These are phyloP conservation scores for Brachionus sp. DNA, from an alignment of 1,140 invertebrate species.

Conservation along the genomic window DNA sequence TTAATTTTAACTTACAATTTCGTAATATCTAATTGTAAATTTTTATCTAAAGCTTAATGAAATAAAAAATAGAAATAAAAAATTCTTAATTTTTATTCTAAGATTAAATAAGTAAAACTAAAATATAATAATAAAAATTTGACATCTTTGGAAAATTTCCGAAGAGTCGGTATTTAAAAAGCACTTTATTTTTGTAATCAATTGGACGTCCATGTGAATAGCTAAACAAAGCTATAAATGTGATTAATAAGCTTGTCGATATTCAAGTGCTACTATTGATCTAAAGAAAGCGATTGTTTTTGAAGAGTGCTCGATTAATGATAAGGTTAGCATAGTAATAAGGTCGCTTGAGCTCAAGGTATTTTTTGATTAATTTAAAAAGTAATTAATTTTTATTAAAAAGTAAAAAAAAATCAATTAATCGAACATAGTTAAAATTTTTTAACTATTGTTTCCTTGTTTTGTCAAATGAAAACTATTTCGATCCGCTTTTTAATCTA, in stretches of 20 bases:
- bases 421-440: slow-evolving; percentile 6
- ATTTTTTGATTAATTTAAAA: slow-evolving; percentile 35
- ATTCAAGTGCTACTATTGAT: background rate
- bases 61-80: background rate
- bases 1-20: background rate
- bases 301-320: background rate
- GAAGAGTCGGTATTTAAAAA: background rate
- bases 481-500: background rate
- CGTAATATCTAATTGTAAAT: background rate
- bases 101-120: background rate
- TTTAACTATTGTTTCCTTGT: slow-evolving; percentile 14
- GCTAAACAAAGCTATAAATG: background rate
- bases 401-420: background rate
- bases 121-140: background rate
- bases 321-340: background rate
- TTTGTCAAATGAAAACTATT: background rate
- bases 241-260: slow-evolving; percentile 3
- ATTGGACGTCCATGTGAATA: background rate
- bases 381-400: slow-evolving; percentile 33
- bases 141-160: background rate
- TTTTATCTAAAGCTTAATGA: background rate
- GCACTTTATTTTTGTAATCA: background rate
- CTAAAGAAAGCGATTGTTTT: background rate
- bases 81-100: background rate
- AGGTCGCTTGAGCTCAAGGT: slow-evolving; percentile 9